A percentile compares a stretch with the other conserved stretches of the same genome.
phyloP scores from a whole-genome alignment of 2,888 invertebrate species.

The Ferrisia virgata region DNA sequence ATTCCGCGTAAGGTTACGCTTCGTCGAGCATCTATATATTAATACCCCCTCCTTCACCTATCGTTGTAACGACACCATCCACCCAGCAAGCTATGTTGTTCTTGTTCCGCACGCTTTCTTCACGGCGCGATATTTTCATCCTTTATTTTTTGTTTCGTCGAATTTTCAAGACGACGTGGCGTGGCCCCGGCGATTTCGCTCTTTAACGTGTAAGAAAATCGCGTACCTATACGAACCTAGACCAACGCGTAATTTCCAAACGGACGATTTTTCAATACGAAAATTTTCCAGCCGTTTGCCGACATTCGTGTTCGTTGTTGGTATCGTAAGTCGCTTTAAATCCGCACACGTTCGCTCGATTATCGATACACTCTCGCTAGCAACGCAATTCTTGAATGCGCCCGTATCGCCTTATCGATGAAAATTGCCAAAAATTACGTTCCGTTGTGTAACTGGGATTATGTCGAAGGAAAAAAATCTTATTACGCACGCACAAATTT shows the following conservation, averaged over 20 bases:
- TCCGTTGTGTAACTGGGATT: not conserved
- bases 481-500: not conserved
- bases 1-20: constrained; percentile 14
- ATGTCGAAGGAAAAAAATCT: not conserved
- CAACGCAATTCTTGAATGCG: not conserved
- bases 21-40: not conserved
- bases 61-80: no score
- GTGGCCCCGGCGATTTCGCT: no score
- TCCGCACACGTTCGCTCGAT: not conserved
- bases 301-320: not conserved
- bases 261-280: not conserved
- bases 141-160: not conserved
- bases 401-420: not conserved
- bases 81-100: not conserved
- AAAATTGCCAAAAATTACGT: not conserved
- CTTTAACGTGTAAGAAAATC: not conserved
- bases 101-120: not conserved
- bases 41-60: no score
- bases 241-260: not conserved
- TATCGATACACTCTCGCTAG: not conserved
- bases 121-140: not conserved
- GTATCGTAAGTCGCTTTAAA: not conserved
- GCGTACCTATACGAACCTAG: not conserved
- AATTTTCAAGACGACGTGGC: not conserved
- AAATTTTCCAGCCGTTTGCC: not conserved